phyloP scores from a whole-genome alignment of 2,797 vertebrate species.

The Scolopax rusticola region DNA sequence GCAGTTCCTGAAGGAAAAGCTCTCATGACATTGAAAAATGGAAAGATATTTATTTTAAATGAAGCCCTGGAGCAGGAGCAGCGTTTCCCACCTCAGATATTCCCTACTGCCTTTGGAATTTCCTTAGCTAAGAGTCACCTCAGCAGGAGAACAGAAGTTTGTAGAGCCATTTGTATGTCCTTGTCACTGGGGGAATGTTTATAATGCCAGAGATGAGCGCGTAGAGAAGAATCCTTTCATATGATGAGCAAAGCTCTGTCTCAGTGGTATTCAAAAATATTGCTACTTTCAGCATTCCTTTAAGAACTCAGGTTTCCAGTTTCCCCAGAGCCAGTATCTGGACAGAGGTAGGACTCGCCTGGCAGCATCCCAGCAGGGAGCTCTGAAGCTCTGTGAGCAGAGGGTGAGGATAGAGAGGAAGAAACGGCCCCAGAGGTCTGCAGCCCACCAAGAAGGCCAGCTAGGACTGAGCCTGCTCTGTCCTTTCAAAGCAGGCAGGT shows the following conservation, averaged over 20 bases:
- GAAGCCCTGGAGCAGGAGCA: neutral
- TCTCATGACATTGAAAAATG: neutral
- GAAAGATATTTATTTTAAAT: neutral
- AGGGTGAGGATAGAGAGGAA: neutral
- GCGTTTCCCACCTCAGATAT: neutral
- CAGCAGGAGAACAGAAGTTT: neutral
- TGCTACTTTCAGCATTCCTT: neutral
- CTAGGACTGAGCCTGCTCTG: neutral
- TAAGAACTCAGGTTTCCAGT: neutral
- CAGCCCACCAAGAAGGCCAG: neutral
- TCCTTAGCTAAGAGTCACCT: neutral
- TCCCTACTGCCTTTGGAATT: neutral
- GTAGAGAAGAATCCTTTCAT: neutral
- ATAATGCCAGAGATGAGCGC: accelerated
- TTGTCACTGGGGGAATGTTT: neutral
- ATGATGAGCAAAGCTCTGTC: neutral
- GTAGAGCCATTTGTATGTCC: neutral
- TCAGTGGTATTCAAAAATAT: neutral
- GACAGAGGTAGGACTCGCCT: neutral
- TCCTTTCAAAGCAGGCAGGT: neutral
- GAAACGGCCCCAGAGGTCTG: neutral
- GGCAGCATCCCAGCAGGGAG: neutral
- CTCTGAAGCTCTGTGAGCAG: neutral
- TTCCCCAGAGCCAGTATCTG: neutral
- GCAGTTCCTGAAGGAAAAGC: neutral